These are phyloP conservation scores for Chrosomus eos DNA, from an alignment of 2,797 vertebrate species.

Conservation along the genomic window DNA sequence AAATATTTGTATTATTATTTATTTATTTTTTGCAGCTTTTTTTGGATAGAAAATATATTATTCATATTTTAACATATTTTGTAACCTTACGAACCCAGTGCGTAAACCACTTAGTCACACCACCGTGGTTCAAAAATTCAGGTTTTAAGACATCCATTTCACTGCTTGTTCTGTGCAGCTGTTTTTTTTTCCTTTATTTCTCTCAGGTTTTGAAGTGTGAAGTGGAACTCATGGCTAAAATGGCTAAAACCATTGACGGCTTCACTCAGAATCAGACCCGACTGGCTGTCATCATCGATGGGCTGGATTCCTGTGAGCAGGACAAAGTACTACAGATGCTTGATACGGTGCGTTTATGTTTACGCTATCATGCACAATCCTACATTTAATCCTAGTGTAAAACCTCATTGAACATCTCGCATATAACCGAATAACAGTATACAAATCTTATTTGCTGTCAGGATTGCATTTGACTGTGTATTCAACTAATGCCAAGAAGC, in stretches of 20 bases:
- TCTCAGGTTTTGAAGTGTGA: constrained; percentile 94
- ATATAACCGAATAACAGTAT: constrained; percentile 11
- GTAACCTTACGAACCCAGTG: background rate
- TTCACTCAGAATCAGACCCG: constrained; percentile 99
- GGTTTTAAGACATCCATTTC: background rate
- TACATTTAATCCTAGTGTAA: background rate
- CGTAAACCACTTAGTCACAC: background rate
- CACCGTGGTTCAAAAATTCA: background rate
- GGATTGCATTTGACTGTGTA: constrained; percentile 28
- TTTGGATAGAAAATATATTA: background rate
- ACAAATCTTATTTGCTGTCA: constrained; percentile 9
- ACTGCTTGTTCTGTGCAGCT: background rate
- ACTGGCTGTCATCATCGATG: constrained; percentile 96
- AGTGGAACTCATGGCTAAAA: constrained; percentile 97
- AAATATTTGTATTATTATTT: too few species aligned
- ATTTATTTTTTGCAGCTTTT: background rate
- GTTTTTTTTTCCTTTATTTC: constrained; percentile 13
- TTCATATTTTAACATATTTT: background rate
- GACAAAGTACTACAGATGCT: constrained; percentile 98
- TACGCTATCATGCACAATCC: background rate
- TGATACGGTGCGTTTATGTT: constrained; percentile 81
- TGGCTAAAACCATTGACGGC: constrained; percentile 97
- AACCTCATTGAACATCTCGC: constrained; percentile 6
- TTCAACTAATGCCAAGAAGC: constrained; percentile 20
- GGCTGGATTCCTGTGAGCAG: constrained; percentile 96